Conservation (phyloP, 2,113 vertebrate genomes). For the Chaetodon trifascialis region DNA sequence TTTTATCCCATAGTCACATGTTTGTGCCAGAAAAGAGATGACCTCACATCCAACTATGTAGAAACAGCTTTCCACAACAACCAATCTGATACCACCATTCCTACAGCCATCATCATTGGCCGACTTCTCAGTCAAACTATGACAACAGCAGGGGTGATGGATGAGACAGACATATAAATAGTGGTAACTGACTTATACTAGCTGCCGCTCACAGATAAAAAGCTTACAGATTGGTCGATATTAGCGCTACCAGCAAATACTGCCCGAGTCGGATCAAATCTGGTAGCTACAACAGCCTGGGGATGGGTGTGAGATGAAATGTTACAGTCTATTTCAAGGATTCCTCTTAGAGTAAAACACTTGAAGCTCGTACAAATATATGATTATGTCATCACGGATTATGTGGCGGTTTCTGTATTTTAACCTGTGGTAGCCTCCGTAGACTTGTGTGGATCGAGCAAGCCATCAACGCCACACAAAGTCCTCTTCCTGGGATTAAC, state of each 20-base stretch:
- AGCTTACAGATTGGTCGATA: slow-evolving; percentile 46
- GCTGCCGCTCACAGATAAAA: slow-evolving; percentile 29
- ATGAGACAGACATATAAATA: neutral
- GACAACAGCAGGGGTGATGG: neutral
- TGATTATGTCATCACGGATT: slow-evolving; percentile 72
- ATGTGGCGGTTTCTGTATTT: slow-evolving; percentile 56
- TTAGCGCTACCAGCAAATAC: slow-evolving; percentile 31
- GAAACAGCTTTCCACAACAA: neutral
- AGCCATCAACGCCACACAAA: slow-evolving; percentile 42
- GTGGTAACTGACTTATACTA: slow-evolving; percentile 22
- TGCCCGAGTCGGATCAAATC: slow-evolving; percentile 32
- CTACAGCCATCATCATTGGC: neutral
- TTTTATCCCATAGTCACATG: neutral
- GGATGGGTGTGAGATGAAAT: slow-evolving; percentile 36
- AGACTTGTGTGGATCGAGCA: slow-evolving; percentile 35
- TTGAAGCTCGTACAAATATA: slow-evolving; percentile 57
- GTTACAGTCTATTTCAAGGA: slow-evolving; percentile 58
- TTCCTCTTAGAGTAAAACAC: slow-evolving; percentile 47
- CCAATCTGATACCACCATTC: neutral
- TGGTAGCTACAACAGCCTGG: slow-evolving; percentile 31
- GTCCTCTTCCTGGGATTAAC: slow-evolving; percentile 75
- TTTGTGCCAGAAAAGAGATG: neutral
- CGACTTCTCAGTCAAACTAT: slow-evolving; percentile 10
- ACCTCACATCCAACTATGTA: neutral
- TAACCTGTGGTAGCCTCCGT: slow-evolving; percentile 35